phyloP scores from a whole-genome alignment of 2,113 vertebrate species.

The Centropus bengalensis region DNA sequence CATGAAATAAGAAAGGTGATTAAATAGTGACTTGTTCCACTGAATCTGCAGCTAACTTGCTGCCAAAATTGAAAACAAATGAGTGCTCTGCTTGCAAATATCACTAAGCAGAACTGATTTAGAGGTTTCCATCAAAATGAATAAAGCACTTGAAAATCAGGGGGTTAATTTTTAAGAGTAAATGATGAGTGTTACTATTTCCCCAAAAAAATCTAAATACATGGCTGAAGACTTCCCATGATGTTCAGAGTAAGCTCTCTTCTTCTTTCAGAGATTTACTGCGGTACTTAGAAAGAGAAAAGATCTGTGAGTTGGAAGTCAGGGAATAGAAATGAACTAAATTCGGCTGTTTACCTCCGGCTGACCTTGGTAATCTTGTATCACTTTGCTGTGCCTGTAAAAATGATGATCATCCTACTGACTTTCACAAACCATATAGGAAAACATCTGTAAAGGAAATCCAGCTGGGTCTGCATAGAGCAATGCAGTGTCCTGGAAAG shows the following conservation, averaged over 20 bases:
- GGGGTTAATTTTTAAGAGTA: neutral
- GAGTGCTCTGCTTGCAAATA: neutral
- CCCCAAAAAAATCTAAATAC: neutral
- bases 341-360: neutral
- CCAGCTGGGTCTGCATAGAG: neutral
- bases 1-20: slow-evolving; percentile 15
- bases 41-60: neutral
- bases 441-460: slow-evolving; percentile 31
- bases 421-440: neutral
- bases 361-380: neutral
- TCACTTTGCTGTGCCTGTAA: neutral
- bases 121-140: neutral
- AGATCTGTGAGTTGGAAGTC: neutral
- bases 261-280: neutral
- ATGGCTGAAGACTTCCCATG: neutral
- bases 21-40: slow-evolving; percentile 27
- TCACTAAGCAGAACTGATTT: neutral
- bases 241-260: neutral
- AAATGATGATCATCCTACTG: neutral
- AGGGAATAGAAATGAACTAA: neutral
- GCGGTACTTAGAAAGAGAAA: neutral
- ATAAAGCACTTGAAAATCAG: neutral
- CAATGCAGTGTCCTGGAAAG: neutral
- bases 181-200: neutral
- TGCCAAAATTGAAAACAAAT: neutral